Conservation (phyloP, 2,113 vertebrate genomes). For the Labeo rohita region DNA sequence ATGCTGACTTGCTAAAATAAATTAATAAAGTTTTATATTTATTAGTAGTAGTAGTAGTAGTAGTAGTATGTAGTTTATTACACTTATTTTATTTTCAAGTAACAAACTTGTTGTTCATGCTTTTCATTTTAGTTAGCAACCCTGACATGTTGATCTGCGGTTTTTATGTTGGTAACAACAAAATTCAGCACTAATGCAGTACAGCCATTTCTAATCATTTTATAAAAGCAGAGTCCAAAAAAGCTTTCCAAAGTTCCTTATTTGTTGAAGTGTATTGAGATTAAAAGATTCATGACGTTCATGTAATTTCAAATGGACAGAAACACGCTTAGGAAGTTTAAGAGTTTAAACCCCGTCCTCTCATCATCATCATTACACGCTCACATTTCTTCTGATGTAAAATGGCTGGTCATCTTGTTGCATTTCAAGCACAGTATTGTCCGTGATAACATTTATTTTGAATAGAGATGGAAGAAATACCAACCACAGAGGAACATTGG, state of each 20-base stretch:
- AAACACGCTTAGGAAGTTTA: constrained; percentile 6
- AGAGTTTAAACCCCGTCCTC: constrained; percentile 15
- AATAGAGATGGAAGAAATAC: constrained; percentile 58
- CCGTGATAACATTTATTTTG: constrained; percentile 60
- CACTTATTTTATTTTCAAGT: background rate
- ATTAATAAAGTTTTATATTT: no score
- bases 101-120: no score
- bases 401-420: constrained; percentile 38
- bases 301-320: background rate
- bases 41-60: no score
- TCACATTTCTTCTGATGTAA: constrained; percentile 35
- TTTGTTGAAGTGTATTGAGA: background rate
- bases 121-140: no score
- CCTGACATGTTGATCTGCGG: background rate
- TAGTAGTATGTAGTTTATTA: no score
- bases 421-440: constrained; percentile 30
- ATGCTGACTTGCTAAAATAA: no score
- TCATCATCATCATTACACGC: constrained; percentile 16
- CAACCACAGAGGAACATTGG: constrained; percentile 59
- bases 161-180: background rate
- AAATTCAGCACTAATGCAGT: background rate
- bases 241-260: background rate
- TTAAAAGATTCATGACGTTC: background rate
- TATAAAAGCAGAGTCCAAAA: background rate
- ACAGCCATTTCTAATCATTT: background rate